These are phyloP conservation scores for Drosophila silvestris DNA, from an alignment of 2,888 invertebrate genomes.

Conservation along the genomic window DNA sequence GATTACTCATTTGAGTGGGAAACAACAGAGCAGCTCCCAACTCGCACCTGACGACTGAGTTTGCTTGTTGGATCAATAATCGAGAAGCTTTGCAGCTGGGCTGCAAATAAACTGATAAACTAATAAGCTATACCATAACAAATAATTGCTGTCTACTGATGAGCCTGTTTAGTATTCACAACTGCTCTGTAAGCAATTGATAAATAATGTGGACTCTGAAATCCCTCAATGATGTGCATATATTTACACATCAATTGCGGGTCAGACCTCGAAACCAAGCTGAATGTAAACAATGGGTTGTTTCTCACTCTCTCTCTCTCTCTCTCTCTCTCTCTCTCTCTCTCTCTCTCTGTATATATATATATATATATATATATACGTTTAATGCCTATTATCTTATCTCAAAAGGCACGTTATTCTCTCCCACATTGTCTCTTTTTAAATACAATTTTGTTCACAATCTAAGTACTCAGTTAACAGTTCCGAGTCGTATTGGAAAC, in stretches of 20 bases:
- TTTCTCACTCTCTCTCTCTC: neutral
- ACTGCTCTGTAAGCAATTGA: neutral
- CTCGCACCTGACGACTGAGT: neutral
- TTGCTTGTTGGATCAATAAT: constrained; percentile 24
- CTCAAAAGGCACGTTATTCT: constrained; percentile 24
- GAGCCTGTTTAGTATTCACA: neutral
- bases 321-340: constrained; percentile 1
- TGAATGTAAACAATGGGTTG: constrained; percentile 28
- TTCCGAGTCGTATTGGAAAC: constrained; percentile 2
- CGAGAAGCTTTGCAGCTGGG: constrained; percentile 24
- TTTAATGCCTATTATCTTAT: constrained; percentile 33
- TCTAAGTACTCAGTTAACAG: constrained; percentile 28
- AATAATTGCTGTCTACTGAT: neutral
- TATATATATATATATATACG: neutral
- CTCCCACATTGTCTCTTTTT: constrained; percentile 1
- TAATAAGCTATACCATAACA: neutral
- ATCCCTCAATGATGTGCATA: constrained; percentile 9
- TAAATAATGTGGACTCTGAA: neutral
- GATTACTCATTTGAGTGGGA: constrained; percentile 12
- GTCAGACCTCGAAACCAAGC: constrained; percentile 2
- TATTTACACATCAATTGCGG: constrained; percentile 32
- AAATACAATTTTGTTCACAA: neutral
- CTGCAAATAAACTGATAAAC: constrained; percentile 11
- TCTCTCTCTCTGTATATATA: neutral
- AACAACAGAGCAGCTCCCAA: neutral